phyloP scores from a whole-genome alignment of 2,888 invertebrate species.

The Harmothoe impar region DNA sequence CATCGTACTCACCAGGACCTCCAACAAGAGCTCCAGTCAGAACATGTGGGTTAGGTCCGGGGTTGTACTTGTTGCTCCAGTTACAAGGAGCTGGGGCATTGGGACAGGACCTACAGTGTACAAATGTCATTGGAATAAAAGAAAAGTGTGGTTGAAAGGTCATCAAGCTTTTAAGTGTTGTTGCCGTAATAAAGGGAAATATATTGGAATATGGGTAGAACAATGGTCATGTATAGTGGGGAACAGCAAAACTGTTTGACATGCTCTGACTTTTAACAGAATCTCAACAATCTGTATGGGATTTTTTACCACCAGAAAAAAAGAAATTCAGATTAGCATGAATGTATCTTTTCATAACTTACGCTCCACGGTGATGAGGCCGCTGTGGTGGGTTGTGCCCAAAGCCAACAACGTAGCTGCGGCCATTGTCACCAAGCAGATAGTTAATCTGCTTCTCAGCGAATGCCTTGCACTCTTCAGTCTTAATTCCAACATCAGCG shows the following conservation, averaged over 20 bases:
- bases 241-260: too few species aligned
- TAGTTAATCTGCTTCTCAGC: constrained; percentile 78
- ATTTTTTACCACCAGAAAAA: too few species aligned
- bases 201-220: too few species aligned
- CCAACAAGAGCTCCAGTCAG: constrained; percentile 80
- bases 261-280: too few species aligned
- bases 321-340: too few species aligned
- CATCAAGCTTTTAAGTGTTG: too few species aligned
- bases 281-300: too few species aligned
- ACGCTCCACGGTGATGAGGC: constrained; percentile 73
- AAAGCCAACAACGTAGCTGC: constrained; percentile 77
- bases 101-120: constrained; percentile 76
- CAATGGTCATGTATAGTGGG: too few species aligned
- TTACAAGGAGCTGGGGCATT: constrained; percentile 74
- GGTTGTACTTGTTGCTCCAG: constrained; percentile 73
- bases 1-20: constrained; percentile 77
- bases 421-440: constrained; percentile 74
- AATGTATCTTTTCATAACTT: too few species aligned
- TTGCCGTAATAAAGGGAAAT: too few species aligned
- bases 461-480: constrained; percentile 73
- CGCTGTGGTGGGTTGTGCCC: constrained; percentile 74
- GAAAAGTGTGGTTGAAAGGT: too few species aligned
- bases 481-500: constrained; percentile 75
- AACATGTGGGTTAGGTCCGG: constrained; percentile 76
- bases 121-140: too few species aligned